Conservation (phyloP, 2,797 vertebrate genomes). For the Ctenopoma multispine region DNA sequence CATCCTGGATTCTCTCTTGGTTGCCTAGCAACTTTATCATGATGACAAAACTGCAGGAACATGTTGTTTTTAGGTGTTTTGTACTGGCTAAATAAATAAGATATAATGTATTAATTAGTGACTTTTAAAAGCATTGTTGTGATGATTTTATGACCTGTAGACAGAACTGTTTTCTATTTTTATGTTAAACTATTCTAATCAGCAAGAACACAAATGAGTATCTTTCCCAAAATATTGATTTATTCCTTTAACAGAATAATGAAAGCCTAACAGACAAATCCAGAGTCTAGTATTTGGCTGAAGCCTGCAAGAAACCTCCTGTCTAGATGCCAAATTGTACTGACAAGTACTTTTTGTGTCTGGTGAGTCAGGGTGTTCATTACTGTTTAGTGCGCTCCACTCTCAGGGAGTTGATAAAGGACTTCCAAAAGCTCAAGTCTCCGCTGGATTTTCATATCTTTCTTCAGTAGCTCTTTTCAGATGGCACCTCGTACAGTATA, state of each 20-base stretch:
- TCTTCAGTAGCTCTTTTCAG: conserved; percentile 52
- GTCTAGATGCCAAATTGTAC: conserved; percentile 44
- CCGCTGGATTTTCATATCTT: conserved; percentile 55
- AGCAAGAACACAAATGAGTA: too few relatives aligned
- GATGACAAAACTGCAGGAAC: not conserved
- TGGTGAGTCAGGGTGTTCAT: conserved; percentile 42
- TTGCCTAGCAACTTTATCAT: not conserved
- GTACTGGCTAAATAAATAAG: not conserved
- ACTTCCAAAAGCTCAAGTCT: conserved; percentile 50
- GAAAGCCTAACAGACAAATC: conserved; percentile 11
- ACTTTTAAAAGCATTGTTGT: not conserved
- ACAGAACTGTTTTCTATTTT: not conserved
- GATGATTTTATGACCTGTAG: not conserved
- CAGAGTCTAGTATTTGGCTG: conserved; percentile 11
- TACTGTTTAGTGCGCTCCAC: conserved; percentile 38
- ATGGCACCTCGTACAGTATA: conserved; percentile 37
- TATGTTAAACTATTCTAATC: not conserved
- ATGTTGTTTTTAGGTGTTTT: not conserved
- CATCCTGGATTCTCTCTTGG: not conserved
- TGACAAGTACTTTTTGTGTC: conserved; percentile 29
- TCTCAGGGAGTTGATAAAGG: conserved; percentile 40
- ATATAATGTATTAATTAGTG: not conserved
- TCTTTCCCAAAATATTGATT: not conserved
- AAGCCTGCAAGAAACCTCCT: conserved; percentile 48
- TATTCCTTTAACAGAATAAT: not conserved